Conservation (phyloP, 2,797 vertebrate species). For the Bradypodion ventrale region DNA sequence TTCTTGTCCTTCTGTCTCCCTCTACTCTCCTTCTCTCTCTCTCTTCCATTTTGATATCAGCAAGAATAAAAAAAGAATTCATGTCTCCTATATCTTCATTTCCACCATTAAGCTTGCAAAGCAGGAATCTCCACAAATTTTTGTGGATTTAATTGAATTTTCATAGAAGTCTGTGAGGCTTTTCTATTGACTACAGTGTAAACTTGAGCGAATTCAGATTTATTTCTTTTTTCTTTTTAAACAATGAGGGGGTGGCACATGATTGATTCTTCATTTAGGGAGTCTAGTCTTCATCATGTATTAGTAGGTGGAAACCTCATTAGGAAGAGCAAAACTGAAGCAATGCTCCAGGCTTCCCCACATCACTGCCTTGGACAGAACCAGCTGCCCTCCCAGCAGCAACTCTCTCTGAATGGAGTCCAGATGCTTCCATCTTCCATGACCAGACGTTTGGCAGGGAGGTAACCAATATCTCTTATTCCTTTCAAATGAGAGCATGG, state of each 20-base stretch:
- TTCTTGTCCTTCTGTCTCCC: constrained; percentile 57
- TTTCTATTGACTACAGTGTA: not conserved
- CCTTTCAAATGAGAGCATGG: constrained; percentile 13
- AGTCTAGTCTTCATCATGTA: not conserved
- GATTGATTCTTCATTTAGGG: constrained; percentile 28
- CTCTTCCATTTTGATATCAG: not conserved
- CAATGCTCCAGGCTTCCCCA: not conserved
- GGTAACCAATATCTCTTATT: not conserved
- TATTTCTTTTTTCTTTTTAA: not conserved
- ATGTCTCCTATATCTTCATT: not conserved
- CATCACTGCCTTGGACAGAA: constrained; percentile 32
- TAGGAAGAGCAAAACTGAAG: constrained; percentile 27
- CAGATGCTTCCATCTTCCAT: constrained; percentile 46
- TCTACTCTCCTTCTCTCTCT: not conserved
- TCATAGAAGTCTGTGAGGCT: not conserved
- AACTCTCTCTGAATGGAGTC: constrained; percentile 21
- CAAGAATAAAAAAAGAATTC: constrained; percentile 51
- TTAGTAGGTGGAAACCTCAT: constrained; percentile 18
- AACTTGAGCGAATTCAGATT: not conserved
- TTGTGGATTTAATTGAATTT: not conserved
- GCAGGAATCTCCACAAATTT: not conserved
- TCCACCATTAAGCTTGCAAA: constrained; percentile 42
- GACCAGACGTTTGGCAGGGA: constrained; percentile 23
- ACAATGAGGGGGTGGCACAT: not conserved
- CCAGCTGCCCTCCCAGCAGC: constrained; percentile 18